These are phyloP conservation scores for Lytechinus variegatus DNA, from an alignment of 35 echinoderm and acorn worm genomes.

Conservation along the genomic window DNA sequence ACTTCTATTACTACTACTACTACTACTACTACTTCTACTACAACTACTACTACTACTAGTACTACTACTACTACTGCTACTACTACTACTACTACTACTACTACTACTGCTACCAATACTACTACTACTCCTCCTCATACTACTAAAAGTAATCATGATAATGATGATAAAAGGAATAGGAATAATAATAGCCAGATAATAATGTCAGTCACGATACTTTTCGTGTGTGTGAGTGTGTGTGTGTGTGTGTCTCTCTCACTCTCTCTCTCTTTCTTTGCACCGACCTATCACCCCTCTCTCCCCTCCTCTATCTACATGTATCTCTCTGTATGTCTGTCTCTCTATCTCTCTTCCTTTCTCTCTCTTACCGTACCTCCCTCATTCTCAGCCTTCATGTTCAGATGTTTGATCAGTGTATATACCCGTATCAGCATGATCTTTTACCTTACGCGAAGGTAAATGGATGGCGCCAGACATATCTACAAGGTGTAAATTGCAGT, in stretches of 20 bases:
- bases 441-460: slow-evolving; percentile 45
- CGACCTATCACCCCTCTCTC: not conserved
- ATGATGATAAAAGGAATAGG: too few species aligned
- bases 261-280: not conserved
- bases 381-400: not conserved
- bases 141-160: too few species aligned
- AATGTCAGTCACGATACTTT: too few species aligned
- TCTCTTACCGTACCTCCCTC: not conserved
- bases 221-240: not conserved
- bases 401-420: not conserved
- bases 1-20: too few species aligned
- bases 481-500: slow-evolving; percentile 24
- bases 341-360: not conserved
- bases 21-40: too few species aligned
- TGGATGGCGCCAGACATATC: slow-evolving; percentile 13
- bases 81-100: too few species aligned
- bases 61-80: too few species aligned
- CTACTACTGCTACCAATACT: too few species aligned
- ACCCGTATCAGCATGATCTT: not conserved
- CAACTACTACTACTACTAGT: too few species aligned
- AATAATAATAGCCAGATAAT: too few species aligned
- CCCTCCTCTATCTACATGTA: too few species aligned
- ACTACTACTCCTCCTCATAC: too few species aligned
- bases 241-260: not conserved
- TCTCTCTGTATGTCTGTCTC: not conserved